These are phyloP conservation scores for Psettodes erumei DNA, from an alignment of 2,113 vertebrate species.

Conservation along the genomic window DNA sequence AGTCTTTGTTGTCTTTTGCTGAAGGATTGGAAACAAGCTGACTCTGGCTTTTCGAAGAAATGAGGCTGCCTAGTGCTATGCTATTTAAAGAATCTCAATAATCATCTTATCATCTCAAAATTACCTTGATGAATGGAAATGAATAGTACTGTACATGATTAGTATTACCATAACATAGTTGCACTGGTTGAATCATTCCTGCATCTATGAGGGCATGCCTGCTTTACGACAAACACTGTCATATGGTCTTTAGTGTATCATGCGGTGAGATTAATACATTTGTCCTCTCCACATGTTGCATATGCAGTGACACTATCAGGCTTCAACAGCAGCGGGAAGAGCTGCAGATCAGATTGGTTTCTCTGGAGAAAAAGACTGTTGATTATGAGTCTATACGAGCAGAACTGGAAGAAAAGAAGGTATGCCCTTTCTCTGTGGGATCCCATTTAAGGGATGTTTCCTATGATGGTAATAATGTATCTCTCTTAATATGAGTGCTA, in stretches of 20 bases:
- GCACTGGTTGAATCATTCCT: neutral
- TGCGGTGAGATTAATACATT: neutral
- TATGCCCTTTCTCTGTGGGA: constrained; percentile 44
- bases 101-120: neutral
- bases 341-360: constrained; percentile 87
- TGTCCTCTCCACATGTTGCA: neutral
- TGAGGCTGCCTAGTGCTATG: neutral
- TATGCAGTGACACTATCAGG: constrained; percentile 88
- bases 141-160: neutral
- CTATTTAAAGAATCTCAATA: neutral
- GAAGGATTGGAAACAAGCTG: no score
- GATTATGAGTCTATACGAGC: constrained; percentile 86
- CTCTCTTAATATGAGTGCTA: neutral
- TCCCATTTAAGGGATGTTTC: neutral
- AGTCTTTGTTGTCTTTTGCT: no score
- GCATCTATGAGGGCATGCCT: neutral
- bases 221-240: neutral
- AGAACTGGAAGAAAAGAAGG: constrained; percentile 92
- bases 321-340: constrained; percentile 91
- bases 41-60: neutral
- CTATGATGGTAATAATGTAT: neutral
- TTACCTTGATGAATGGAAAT: neutral
- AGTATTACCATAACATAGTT: neutral
- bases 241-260: neutral
- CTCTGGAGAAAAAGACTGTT: constrained; percentile 87